Percentiles rank a stretch among this genome's conserved stretches.
Conservation (phyloP, 2,888 invertebrate genomes). For the Caradrina kadenii region DNA sequence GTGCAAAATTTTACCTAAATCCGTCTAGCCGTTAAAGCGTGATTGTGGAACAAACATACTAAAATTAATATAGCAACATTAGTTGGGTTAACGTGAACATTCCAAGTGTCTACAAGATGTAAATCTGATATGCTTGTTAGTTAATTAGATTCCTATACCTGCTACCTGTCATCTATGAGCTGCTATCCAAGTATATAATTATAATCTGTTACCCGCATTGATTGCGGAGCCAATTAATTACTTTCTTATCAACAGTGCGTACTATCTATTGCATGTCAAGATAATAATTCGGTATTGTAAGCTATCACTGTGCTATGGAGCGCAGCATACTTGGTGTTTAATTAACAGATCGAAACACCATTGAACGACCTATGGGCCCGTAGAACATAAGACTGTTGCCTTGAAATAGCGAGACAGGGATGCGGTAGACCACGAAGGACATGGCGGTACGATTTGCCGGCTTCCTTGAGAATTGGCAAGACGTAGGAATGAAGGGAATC, state of each 20-base stretch:
- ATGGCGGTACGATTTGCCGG: too few relatives aligned
- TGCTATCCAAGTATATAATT: constrained; percentile 16
- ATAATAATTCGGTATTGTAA: constrained; percentile 14
- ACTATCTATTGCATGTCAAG: constrained; percentile 1
- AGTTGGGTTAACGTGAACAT: neutral
- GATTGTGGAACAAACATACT: neutral
- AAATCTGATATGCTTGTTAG: neutral
- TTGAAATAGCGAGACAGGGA: too few relatives aligned
- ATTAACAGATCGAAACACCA: too few relatives aligned
- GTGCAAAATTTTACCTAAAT: neutral
- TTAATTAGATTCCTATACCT: constrained; percentile 16
- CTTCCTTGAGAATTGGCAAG: too few relatives aligned
- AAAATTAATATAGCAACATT: neutral
- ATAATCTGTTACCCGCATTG: constrained; percentile 6
- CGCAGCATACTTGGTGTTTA: too few relatives aligned
- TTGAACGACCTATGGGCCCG: too few relatives aligned
- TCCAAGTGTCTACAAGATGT: neutral
- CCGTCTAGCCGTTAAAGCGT: neutral
- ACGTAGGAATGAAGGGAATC: too few relatives aligned
- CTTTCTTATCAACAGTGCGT: constrained; percentile 14
- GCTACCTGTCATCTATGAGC: neutral
- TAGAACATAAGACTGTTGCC: too few relatives aligned
- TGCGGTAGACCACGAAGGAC: too few relatives aligned
- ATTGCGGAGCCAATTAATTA: constrained; percentile 24
- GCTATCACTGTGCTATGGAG: neutral